Conservation (phyloP, 2,888 invertebrate genomes). For the Celastrina argiolus region DNA sequence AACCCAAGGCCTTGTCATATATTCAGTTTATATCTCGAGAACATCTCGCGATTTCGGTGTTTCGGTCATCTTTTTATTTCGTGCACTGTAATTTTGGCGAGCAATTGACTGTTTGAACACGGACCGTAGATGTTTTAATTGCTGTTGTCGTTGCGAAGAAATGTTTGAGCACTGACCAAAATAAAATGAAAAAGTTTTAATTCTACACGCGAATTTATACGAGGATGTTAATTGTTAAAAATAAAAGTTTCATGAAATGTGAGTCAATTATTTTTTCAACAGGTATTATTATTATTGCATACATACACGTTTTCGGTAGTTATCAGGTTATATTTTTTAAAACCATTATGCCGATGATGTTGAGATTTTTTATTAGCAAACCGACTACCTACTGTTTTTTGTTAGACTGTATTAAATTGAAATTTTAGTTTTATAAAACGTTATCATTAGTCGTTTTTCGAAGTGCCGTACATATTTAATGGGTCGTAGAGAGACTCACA, state of each 20-base stretch:
- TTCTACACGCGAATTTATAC: background rate
- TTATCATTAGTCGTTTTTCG: background rate
- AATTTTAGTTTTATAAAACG: background rate
- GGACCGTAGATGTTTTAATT: background rate
- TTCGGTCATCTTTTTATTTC: background rate
- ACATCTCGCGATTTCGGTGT: slow-evolving; percentile 8
- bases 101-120: background rate
- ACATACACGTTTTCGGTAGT: too few relatives aligned
- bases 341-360: too few relatives aligned
- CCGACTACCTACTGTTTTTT: too few relatives aligned
- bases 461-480: background rate
- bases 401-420: too few relatives aligned
- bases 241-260: too few relatives aligned
- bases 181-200: background rate
- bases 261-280: too few relatives aligned
- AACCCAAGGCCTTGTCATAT: slow-evolving; percentile 68
- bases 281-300: too few relatives aligned
- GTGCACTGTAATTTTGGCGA: background rate
- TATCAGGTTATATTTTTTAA: too few relatives aligned
- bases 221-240: too few relatives aligned
- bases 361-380: too few relatives aligned
- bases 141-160: background rate
- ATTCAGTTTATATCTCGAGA: slow-evolving; percentile 38
- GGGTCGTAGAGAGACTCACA: slow-evolving; percentile 24
- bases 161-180: background rate